A percentile compares a stretch with the other conserved stretches of the same genome.
phyloP scores from a whole-genome alignment of 2,888 invertebrate species.

The Merodon equestris region DNA sequence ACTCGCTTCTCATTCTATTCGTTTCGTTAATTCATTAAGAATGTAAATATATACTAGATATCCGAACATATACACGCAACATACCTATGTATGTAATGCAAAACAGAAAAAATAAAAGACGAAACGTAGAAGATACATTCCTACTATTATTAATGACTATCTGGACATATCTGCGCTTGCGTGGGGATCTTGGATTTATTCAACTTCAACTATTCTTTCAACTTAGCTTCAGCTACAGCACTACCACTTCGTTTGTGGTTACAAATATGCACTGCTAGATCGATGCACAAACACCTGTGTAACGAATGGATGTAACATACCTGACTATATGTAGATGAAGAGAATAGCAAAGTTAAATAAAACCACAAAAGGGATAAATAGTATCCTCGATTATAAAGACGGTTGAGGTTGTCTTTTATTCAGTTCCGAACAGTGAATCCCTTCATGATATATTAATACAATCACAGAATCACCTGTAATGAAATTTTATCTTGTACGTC shows the following conservation, averaged over 20 bases:
- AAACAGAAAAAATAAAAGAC: conserved; percentile 5
- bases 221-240: background rate
- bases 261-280: conserved; percentile 34
- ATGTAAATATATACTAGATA: conserved; percentile 54
- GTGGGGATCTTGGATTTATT: conserved; percentile 40
- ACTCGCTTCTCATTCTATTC: conserved; percentile 41
- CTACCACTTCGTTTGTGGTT: conserved; percentile 51
- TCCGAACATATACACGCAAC: background rate
- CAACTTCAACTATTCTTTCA: conserved; percentile 16
- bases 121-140: conserved; percentile 7
- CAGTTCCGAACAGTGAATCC: conserved; percentile 28
- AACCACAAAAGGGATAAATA: conserved; percentile 53
- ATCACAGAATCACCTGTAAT: conserved; percentile 28
- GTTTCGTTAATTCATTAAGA: conserved; percentile 64
- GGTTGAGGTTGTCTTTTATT: conserved; percentile 36
- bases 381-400: conserved; percentile 36
- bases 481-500: conserved; percentile 54
- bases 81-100: conserved; percentile 3
- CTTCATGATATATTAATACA: conserved; percentile 48
- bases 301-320: conserved; percentile 18
- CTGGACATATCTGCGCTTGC: conserved; percentile 29
- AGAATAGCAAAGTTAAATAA: conserved; percentile 54
- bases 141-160: conserved; percentile 54
- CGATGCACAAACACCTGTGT: conserved; percentile 42
- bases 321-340: too few relatives aligned